phyloP scores from a whole-genome alignment of 2,113 vertebrate species.

The Phrynosoma platyrhinos region DNA sequence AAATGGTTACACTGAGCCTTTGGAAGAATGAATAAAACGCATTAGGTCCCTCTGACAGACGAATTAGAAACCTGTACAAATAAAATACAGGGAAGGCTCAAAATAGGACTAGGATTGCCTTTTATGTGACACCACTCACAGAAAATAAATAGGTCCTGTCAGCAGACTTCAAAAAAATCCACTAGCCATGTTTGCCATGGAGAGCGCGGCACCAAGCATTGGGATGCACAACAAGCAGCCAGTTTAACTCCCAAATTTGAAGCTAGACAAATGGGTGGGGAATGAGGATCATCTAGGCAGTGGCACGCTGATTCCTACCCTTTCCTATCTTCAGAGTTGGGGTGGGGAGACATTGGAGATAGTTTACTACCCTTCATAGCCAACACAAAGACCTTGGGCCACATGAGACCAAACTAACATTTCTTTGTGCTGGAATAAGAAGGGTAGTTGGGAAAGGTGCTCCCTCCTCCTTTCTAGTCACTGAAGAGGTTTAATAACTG shows the following conservation, averaged over 20 bases:
- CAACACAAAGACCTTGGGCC: background rate
- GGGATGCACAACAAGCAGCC: background rate
- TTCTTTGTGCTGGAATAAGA: background rate
- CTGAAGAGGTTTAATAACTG: too few relatives aligned
- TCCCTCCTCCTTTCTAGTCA: background rate
- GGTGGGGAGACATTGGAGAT: background rate
- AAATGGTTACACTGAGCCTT: constrained; percentile 55
- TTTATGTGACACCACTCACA: background rate
- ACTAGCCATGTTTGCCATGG: background rate
- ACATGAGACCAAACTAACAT: background rate
- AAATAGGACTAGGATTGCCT: background rate
- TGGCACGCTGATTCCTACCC: background rate
- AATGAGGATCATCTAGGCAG: background rate
- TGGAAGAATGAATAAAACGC: constrained; percentile 70
- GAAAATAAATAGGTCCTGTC: background rate
- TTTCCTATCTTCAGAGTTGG: background rate
- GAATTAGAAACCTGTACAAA: constrained; percentile 67
- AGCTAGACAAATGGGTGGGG: background rate
- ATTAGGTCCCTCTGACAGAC: constrained; percentile 56
- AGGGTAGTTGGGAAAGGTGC: background rate
- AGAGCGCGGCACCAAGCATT: too few relatives aligned
- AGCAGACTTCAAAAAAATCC: background rate
- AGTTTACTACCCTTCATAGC: background rate
- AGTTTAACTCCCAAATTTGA: background rate
- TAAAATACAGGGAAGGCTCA: constrained; percentile 55